These are phyloP conservation scores for Furnarius figulus DNA, from an alignment of 2,113 vertebrate genomes.

Conservation along the genomic window DNA sequence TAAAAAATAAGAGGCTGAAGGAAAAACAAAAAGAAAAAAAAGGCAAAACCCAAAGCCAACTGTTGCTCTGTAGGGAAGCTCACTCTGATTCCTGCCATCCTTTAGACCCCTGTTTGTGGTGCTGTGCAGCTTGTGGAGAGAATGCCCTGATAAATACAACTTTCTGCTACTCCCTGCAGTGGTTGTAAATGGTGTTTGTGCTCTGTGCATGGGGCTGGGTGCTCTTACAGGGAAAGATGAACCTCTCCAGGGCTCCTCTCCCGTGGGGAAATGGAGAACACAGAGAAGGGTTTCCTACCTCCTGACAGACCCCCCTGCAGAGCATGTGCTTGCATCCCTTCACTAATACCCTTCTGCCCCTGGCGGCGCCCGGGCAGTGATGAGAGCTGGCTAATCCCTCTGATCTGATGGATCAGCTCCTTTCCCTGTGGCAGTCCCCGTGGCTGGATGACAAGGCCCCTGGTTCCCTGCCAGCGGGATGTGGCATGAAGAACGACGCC, in stretches of 20 bases:
- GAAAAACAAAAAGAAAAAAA: not conserved
- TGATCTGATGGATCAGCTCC: not conserved
- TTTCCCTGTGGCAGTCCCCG: not conserved
- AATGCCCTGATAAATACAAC: not conserved
- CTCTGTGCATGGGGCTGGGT: not conserved
- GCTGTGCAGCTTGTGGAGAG: not conserved
- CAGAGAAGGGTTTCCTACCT: not conserved
- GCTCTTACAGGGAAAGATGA: not conserved
- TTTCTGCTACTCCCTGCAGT: not conserved
- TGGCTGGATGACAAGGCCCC: fast-evolving
- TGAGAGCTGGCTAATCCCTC: not conserved
- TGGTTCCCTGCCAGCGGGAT: not conserved
- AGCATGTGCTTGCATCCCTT: not conserved
- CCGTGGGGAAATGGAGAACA: fast-evolving
- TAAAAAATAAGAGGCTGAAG: not conserved
- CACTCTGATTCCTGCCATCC: not conserved
- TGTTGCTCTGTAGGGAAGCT: not conserved
- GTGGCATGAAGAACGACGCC: fast-evolving
- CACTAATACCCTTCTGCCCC: not conserved
- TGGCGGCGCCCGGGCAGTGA: fast-evolving
- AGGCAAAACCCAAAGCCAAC: not conserved
- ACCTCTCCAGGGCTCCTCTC: not conserved
- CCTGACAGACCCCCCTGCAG: not conserved
- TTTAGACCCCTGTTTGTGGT: not conserved
- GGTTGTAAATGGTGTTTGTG: not conserved